These are phyloP conservation scores for Cyprinodon diabolis DNA, from an alignment of 2,797 vertebrate species.

Conservation along the genomic window DNA sequence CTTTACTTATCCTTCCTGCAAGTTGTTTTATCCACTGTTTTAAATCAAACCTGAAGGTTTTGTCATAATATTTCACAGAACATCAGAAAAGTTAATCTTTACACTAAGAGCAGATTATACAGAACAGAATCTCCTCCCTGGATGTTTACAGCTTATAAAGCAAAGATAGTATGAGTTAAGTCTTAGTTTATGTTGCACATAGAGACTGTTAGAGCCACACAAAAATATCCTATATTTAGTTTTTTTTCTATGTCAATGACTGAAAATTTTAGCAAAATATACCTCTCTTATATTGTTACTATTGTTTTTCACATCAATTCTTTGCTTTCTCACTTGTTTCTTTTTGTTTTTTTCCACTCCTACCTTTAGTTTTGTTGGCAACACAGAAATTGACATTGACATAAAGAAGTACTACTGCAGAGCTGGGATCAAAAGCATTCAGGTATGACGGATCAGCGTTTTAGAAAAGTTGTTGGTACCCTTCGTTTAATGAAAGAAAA, in stretches of 20 bases:
- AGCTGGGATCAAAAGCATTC: constrained; percentile 97
- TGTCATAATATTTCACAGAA: not conserved
- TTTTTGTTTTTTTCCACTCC: not conserved
- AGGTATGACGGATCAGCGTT: constrained; percentile 76
- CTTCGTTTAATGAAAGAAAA: no score
- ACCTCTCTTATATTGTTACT: not conserved
- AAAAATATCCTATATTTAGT: no score
- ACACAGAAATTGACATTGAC: constrained; percentile 94
- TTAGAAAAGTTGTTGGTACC: no score
- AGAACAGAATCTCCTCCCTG: not conserved
- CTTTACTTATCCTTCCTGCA: no score
- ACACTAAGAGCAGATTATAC: not conserved
- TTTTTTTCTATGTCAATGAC: no score
- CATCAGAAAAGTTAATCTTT: not conserved
- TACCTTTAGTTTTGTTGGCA: constrained; percentile 90
- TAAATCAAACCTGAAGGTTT: not conserved
- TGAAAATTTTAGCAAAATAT: not conserved
- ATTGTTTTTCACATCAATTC: not conserved
- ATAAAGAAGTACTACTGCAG: constrained; percentile 97
- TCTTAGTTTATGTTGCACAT: not conserved
- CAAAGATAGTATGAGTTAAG: not conserved
- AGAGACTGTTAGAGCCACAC: not conserved
- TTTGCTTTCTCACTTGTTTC: not conserved
- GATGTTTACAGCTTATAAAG: not conserved
- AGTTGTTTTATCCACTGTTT: not conserved